These are phyloP conservation scores for Ichneumoninae sp. DNA, from an alignment of 2,888 invertebrate species.

Conservation along the genomic window DNA sequence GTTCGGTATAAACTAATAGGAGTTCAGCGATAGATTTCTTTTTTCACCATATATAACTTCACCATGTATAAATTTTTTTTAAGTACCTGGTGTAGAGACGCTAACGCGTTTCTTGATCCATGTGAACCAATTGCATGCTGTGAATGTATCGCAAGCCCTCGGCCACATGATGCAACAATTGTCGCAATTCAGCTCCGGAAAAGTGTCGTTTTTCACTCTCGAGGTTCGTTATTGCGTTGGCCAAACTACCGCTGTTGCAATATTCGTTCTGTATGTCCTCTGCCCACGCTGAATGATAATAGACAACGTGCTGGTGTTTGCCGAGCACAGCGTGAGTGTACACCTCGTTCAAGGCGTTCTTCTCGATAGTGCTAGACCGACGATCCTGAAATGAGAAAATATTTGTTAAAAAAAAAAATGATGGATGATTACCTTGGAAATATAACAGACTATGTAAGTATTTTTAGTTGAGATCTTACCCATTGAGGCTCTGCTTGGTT, in stretches of 20 bases:
- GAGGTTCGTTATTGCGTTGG: conserved; percentile 86
- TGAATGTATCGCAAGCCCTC: conserved; percentile 95
- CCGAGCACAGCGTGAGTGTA: conserved; percentile 97
- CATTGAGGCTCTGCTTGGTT: too few species aligned
- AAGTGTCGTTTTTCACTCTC: conserved; percentile 86
- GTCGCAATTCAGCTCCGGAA: conserved; percentile 90
- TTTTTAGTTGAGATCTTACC: too few species aligned
- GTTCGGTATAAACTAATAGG: too few species aligned
- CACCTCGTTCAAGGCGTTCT: conserved; percentile 87
- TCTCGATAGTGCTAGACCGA: not conserved
- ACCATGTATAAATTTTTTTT: too few species aligned
- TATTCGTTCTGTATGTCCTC: conserved; percentile 98
- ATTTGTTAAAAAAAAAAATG: too few species aligned
- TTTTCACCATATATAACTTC: too few species aligned
- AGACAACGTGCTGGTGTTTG: conserved; percentile 96
- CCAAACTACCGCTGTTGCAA: conserved; percentile 95
- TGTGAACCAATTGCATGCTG: conserved; percentile 94
- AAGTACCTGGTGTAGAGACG: too few species aligned
- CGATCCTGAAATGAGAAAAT: too few species aligned
- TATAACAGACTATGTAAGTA: too few species aligned
- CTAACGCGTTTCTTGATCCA: too few species aligned
- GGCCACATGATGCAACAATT: conserved; percentile 92
- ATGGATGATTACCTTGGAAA: too few species aligned
- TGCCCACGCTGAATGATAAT: conserved; percentile 98
- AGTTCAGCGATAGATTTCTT: too few species aligned